These are phyloP conservation scores for Melanerpes aurifrons DNA, from an alignment of 2,113 vertebrate genomes.

Conservation along the genomic window DNA sequence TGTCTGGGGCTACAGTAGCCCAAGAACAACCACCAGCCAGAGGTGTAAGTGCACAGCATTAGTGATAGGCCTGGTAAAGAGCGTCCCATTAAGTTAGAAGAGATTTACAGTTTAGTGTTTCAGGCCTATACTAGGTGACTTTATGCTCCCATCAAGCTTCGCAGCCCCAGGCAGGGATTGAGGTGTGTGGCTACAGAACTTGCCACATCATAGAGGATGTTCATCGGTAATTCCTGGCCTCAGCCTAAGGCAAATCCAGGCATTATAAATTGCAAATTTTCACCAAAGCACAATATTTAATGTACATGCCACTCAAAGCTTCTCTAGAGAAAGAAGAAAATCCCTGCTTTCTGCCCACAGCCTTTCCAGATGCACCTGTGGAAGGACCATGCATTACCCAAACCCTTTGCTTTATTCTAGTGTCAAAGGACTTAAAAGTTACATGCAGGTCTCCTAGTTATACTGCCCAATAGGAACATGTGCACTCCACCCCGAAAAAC, in stretches of 20 bases:
- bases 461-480: rapidly evolving
- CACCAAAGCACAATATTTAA: background rate
- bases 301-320: rapidly evolving
- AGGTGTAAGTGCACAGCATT: rapidly evolving
- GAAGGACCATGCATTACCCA: background rate
- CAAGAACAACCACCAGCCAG: background rate
- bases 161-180: background rate
- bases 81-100: background rate
- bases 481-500: background rate
- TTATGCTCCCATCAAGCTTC: background rate
- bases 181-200: background rate
- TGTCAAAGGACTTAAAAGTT: background rate
- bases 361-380: background rate
- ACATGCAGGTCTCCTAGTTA: background rate
- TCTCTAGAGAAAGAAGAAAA: background rate
- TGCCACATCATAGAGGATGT: rapidly evolving
- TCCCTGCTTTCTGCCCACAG: background rate
- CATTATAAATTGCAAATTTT: background rate
- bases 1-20: background rate
- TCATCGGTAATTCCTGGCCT: background rate
- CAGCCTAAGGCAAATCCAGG: background rate
- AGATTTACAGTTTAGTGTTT: background rate
- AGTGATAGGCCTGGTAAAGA: background rate
- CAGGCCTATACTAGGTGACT: background rate
- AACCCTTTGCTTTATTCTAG: background rate